Conservation (phyloP, 1,140 invertebrate genomes). For the Drosophila azteca region DNA sequence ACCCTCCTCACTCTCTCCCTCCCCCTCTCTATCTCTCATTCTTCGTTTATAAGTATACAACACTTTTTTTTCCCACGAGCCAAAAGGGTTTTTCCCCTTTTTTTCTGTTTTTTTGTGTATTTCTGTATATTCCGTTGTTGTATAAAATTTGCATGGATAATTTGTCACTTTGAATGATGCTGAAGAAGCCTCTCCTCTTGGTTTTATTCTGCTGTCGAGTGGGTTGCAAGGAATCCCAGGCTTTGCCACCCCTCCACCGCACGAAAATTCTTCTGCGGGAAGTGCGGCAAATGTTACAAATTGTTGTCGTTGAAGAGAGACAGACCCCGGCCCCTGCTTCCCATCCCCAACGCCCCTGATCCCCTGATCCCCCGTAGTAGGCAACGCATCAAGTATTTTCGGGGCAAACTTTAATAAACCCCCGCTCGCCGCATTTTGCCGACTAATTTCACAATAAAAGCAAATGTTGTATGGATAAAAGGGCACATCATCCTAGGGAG, state of each 20-base stretch:
- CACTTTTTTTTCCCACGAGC: conserved; percentile 66
- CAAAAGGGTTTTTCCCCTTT: conserved; percentile 16
- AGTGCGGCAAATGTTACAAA: conserved; percentile 81
- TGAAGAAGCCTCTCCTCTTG: conserved; percentile 36
- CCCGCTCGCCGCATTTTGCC: conserved; percentile 49
- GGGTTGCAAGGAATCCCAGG: conserved; percentile 46
- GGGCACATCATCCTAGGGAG: conserved; percentile 27
- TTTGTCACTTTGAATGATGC: conserved; percentile 81
- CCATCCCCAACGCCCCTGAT: background rate
- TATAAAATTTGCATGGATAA: conserved; percentile 81
- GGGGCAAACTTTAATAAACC: conserved; percentile 73
- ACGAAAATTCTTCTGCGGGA: conserved; percentile 73
- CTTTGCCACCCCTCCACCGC: background rate
- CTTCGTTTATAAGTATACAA: conserved; percentile 70
- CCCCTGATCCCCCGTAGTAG: conserved; percentile 8
- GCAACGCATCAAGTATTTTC: conserved; percentile 29
- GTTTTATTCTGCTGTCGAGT: conserved; percentile 52
- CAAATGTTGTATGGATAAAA: conserved; percentile 28
- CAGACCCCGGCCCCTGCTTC: background rate
- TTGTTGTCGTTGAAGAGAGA: conserved; percentile 67
- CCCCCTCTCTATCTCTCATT: background rate
- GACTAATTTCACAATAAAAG: conserved; percentile 80
- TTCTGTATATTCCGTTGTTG: conserved; percentile 23
- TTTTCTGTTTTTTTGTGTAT: background rate
- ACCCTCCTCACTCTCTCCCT: conserved; percentile 8